These are phyloP conservation scores for Baronia brevicornis DNA, from an alignment of 2,888 invertebrate species.

Conservation along the genomic window DNA sequence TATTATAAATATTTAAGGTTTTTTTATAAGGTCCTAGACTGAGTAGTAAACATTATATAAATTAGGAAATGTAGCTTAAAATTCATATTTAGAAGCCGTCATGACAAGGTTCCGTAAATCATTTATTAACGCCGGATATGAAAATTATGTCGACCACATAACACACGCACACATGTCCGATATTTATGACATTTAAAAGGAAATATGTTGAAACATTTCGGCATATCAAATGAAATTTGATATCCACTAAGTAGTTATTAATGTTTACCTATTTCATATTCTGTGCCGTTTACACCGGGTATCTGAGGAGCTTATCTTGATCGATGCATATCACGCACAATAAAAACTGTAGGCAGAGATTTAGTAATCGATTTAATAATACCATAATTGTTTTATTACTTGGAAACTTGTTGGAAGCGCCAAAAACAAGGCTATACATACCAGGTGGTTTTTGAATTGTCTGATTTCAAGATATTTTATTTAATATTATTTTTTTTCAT, in stretches of 20 bases:
- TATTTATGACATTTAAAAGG: constrained; percentile 2
- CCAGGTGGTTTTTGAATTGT: too few relatives aligned
- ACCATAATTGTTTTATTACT: too few relatives aligned
- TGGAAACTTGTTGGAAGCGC: too few relatives aligned
- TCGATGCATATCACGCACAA: constrained; percentile 10
- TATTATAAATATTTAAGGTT: constrained; percentile 9
- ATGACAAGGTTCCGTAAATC: constrained; percentile 5
- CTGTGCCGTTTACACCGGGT: constrained; percentile 7
- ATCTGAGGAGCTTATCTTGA: constrained; percentile 6
- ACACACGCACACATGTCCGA: not conserved
- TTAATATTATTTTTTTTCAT: too few relatives aligned
- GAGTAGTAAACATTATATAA: constrained; percentile 10
- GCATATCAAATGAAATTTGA: constrained; percentile 13
- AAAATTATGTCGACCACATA: not conserved
- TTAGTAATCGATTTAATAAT: constrained; percentile 3
- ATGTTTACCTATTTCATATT: constrained; percentile 14
- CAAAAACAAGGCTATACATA: too few relatives aligned
- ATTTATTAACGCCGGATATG: not conserved
- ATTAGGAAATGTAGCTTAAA: constrained; percentile 8
- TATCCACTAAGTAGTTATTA: constrained; percentile 13
- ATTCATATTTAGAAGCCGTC: constrained; percentile 10
- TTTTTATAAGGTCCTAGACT: constrained; percentile 4
- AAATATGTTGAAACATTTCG: constrained; percentile 13
- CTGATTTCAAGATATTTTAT: too few relatives aligned
- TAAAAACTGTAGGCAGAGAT: constrained; percentile 8